Evolutionary conservation across 2,888 invertebrate genomes (phyloP), one percentile per base, ranked within the genome.

Genomic region (Unio pictorum): DNA sequence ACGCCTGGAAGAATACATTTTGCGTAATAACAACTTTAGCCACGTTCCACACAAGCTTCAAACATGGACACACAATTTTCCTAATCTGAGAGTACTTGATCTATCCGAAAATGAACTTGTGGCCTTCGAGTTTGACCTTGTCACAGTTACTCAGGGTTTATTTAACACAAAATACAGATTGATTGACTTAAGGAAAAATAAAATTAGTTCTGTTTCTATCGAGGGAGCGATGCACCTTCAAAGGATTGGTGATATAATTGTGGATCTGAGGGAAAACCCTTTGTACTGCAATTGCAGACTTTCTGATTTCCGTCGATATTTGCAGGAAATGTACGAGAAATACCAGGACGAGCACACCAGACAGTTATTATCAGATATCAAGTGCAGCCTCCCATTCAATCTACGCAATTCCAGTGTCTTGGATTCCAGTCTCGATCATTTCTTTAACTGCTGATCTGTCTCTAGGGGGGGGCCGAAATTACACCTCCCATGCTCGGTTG

Each of bases 261-360:
- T 75, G 23, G 77, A 77, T 45, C 63, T 77, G 64, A 57, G 77
- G 55, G 55, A 69, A 20, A 77, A 77, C 61, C 77, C 77, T 6
- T 62, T 77, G 30, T 55, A 57, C 11, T 77, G 77, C 30, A 66
- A 58, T 28, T 75, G 77, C 45, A 56, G 56, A 11, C 64, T 75
- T 1, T 64, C 64, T 15, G 30, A 66, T 15, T 72, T 75, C 60
- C 61, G 69, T 23, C 66, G 68, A 61, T 73, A 74, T 57, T 61
- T 77, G n/a, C 66, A 72, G 55, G 54, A 55, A 57, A 73, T 72
- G 57, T 75, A 75, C 61, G 26, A 34, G 45, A 75, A 63, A 6
- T 63, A 68, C 7, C 68, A 28, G 2, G 69, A 75, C 57, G 26
- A 70, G 11, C 55, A 64, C 2, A 60, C 69, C 18, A 62, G 72